phyloP scores from a whole-genome alignment of 2,113 vertebrate genomes.

The Romanogobio albipinnatus region DNA sequence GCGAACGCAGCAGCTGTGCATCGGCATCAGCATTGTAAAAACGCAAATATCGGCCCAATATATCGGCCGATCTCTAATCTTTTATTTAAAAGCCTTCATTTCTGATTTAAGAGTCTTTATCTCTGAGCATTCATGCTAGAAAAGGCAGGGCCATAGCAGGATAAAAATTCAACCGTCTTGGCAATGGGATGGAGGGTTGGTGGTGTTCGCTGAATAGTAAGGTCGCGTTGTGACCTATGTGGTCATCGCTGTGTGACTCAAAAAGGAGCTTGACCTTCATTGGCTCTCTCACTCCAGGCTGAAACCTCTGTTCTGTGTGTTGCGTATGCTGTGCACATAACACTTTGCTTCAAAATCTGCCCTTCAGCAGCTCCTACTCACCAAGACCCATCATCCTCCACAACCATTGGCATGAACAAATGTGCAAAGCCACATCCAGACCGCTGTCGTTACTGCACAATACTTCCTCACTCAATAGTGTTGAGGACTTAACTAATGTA shows the following conservation, averaged over 20 bases:
- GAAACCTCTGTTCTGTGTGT: constrained; percentile 76
- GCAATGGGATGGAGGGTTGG: constrained; percentile 65
- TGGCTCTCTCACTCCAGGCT: constrained; percentile 78
- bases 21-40: too few species aligned
- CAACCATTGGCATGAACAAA: constrained; percentile 60
- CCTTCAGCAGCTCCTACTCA: constrained; percentile 67
- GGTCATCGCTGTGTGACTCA: constrained; percentile 85
- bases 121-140: constrained; percentile 65
- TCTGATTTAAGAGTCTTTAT: background rate
- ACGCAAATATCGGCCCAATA: too few species aligned
- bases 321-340: constrained; percentile 75
- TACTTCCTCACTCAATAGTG: background rate
- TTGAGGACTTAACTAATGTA: background rate
- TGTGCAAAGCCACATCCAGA: constrained; percentile 72
- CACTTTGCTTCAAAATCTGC: constrained; percentile 68
- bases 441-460: constrained; percentile 80
- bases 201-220: constrained; percentile 69
- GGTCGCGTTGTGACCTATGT: constrained; percentile 81
- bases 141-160: constrained; percentile 60
- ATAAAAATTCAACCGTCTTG: background rate
- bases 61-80: too few species aligned
- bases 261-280: constrained; percentile 79
- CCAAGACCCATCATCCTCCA: constrained; percentile 59
- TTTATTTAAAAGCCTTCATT: background rate
- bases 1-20: too few species aligned